Conservation (phyloP, 2,113 vertebrate genomes). For the Macheiramphus alcinus region DNA sequence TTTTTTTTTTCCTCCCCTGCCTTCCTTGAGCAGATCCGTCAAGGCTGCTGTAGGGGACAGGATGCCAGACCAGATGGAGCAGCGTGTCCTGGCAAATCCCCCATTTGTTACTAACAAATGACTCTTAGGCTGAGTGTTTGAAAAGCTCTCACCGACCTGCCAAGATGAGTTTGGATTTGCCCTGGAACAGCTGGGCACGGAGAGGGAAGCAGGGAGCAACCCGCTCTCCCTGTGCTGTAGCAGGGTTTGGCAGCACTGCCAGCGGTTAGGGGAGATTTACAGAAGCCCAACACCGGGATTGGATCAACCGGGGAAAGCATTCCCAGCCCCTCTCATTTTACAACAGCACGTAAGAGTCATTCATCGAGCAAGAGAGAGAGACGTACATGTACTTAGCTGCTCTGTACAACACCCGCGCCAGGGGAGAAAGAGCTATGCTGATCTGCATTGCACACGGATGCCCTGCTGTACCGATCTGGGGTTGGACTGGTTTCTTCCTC, state of each 20-base stretch:
- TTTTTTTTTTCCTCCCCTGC: neutral
- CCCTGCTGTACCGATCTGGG: neutral
- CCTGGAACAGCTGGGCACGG: slow-evolving; percentile 32
- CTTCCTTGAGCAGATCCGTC: neutral
- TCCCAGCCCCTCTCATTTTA: slow-evolving; percentile 22
- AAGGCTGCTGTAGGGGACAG: slow-evolving; percentile 30
- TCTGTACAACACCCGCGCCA: rapidly evolving
- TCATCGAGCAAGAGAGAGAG: neutral
- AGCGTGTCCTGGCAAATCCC: slow-evolving; percentile 50
- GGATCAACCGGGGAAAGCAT: neutral
- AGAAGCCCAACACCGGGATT: neutral
- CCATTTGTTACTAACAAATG: slow-evolving; percentile 54
- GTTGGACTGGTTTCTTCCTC: neutral
- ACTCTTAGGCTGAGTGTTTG: slow-evolving; percentile 33
- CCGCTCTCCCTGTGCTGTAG: neutral
- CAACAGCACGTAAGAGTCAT: neutral
- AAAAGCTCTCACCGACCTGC: slow-evolving; percentile 48
- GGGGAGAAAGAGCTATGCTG: neutral
- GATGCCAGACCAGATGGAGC: slow-evolving; percentile 62
- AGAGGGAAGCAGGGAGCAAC: neutral
- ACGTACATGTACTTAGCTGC: neutral
- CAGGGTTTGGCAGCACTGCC: neutral
- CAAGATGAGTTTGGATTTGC: slow-evolving; percentile 38
- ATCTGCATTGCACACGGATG: rapidly evolving
- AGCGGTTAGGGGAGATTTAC: neutral